Evolutionary conservation across 2,113 vertebrate species (phyloP), one percentile per base, ranked within the genome.

Genomic region (Cryptoleucopteryx plumbea): DNA sequence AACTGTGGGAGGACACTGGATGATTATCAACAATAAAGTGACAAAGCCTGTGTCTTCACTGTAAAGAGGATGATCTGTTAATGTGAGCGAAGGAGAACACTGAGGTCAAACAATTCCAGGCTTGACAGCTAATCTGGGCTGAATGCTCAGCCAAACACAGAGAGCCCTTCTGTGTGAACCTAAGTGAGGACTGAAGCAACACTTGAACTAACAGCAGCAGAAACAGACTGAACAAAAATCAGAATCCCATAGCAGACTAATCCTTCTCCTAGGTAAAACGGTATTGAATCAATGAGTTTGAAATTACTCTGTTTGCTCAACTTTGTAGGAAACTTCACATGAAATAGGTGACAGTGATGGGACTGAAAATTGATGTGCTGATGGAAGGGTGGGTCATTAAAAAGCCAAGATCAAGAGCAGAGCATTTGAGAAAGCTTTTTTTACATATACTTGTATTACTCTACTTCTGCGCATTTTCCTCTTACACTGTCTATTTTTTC

Each of bases 61-160:
- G 18, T 25, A 27, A 80, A 53, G 34, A 75, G 29, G 16, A 25
- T 31, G 25, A 34, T 53, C n/a, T 71, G 10, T 62, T 83, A 27
- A 53, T 7, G 17, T 43, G 36, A 63, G 18, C 0, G 0, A 89
- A 62, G 21, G 34, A 0, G 2, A 12, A 21, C 42, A 38, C 25
- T 34, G 43, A 43, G 23, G 23, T 71, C 72, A 48, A 89, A 80
- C 5, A 5, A 4, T 26, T 72, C 23, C n/a, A 72, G 34, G 63
- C 34, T 66, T 61, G 29, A 16, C 6, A 66, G 32, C 17, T 17
- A 13, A 16, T 22, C 42, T 14, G 40, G 13, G 47, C 47, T 63
- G 42, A 29, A 43, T 0, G 4, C 18, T 22, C 43, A 66, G 38
- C 25, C 65, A 65, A 31, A 26, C 34, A 29, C 18, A 16, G 53